Evolutionary conservation across 2,888 invertebrate species (phyloP).

Genomic region (Euproctis similis): DNA sequence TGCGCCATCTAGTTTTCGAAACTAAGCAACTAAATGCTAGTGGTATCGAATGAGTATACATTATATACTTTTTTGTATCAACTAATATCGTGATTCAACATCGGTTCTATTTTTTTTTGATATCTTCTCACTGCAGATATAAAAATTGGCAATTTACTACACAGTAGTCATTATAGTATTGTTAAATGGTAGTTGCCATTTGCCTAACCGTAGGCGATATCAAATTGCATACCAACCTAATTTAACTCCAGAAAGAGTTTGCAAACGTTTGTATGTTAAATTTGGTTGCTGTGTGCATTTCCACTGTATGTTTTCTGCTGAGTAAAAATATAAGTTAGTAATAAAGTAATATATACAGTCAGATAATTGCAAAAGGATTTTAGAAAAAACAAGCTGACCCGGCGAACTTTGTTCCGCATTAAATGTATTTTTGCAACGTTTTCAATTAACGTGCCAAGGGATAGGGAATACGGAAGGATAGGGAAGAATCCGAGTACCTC

Average conservation of each 20-base stretch:
- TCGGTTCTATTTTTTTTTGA: slow-evolving; percentile 1
- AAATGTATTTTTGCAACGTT: too few species aligned
- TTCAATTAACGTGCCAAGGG: too few species aligned
- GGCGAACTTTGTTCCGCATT: too few species aligned
- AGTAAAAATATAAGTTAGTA: too few species aligned
- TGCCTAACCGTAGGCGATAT: slow-evolving; percentile 47
- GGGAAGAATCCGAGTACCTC: too few species aligned
- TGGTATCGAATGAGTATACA: background rate
- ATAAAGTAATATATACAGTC: background rate
- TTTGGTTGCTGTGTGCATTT: too few species aligned
- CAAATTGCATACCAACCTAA: slow-evolving; percentile 33
- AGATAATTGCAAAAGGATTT: background rate
- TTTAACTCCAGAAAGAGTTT: slow-evolving; percentile 14
- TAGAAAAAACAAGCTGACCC: too few species aligned
- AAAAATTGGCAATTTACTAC: slow-evolving; percentile 12
- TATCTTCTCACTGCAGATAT: slow-evolving; percentile 5
- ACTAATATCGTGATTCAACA: too few species aligned
- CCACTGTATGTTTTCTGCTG: too few species aligned
- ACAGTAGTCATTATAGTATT: slow-evolving; percentile 47
- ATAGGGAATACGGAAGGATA: too few species aligned
- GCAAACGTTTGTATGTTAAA: slow-evolving; percentile 17
- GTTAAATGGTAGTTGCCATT: slow-evolving; percentile 52
- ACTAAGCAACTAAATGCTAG: background rate
- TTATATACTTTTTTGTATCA: too few species aligned
- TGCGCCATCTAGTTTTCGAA: too few species aligned